phyloP scores from a whole-genome alignment of 2,888 invertebrate genomes.

The Sinelater perroti region DNA sequence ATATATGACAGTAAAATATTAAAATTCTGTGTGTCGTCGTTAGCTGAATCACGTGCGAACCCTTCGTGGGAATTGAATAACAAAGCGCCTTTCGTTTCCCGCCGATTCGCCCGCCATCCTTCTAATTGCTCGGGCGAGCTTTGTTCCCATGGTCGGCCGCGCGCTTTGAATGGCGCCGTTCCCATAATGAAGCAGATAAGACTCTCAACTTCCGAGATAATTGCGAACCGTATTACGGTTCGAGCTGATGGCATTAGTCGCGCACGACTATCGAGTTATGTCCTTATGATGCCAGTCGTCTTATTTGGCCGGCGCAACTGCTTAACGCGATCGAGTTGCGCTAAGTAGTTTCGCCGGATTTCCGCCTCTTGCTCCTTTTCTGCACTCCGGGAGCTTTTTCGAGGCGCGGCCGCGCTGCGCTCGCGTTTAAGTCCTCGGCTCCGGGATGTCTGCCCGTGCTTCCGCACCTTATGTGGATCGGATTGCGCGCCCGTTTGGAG shows the following conservation, averaged over 20 bases:
- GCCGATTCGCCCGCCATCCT: background rate
- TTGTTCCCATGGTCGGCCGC: slow-evolving; percentile 46
- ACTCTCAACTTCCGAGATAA: slow-evolving; percentile 55
- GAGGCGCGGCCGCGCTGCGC: slow-evolving; percentile 9
- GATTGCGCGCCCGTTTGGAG: too few species aligned
- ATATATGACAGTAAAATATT: too few species aligned
- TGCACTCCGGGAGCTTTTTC: too few species aligned
- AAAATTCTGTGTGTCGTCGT: too few species aligned
- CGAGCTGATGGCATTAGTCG: slow-evolving; percentile 48
- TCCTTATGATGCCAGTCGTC: slow-evolving; percentile 37
- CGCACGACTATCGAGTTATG: slow-evolving; percentile 47
- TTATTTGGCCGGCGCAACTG: slow-evolving; percentile 32
- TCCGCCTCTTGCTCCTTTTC: too few species aligned
- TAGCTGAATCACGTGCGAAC: too few species aligned
- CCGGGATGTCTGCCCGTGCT: too few species aligned
- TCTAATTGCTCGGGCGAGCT: background rate
- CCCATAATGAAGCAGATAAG: slow-evolving; percentile 54
- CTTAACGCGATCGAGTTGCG: slow-evolving; percentile 33
- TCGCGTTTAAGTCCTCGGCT: slow-evolving; percentile 9
- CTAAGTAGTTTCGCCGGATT: slow-evolving; percentile 24
- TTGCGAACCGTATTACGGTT: slow-evolving; percentile 52
- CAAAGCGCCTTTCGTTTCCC: too few species aligned
- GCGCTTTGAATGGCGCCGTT: slow-evolving; percentile 51
- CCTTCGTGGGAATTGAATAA: too few species aligned
- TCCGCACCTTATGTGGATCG: background rate